phyloP scores from a whole-genome alignment of 2,113 vertebrate species.

The Indicator maculatus region DNA sequence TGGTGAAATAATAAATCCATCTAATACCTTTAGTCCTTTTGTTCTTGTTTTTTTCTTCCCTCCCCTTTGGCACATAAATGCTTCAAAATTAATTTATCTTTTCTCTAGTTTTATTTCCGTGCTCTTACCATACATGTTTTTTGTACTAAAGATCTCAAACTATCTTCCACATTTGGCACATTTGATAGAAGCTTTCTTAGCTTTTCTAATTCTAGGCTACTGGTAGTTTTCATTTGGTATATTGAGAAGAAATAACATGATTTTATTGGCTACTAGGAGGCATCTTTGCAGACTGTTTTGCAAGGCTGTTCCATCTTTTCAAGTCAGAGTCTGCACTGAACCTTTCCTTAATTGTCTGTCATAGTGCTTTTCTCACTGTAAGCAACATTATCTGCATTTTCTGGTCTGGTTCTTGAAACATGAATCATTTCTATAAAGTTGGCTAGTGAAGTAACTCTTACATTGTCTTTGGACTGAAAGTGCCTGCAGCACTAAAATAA shows the following conservation, averaged over 20 bases:
- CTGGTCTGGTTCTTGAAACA: background rate
- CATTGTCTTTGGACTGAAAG: background rate
- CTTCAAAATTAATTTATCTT: background rate
- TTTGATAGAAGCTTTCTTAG: background rate
- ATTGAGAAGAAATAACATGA: background rate
- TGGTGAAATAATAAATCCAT: background rate
- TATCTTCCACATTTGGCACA: background rate
- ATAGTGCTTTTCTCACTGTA: background rate
- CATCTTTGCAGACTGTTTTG: background rate
- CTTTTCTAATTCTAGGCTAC: background rate
- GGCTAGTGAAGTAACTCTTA: background rate
- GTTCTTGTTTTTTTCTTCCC: background rate
- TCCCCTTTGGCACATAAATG: background rate
- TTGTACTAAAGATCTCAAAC: background rate
- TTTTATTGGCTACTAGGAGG: background rate
- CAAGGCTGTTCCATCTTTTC: background rate
- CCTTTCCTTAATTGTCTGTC: background rate
- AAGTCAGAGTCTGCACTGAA: background rate
- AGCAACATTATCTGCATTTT: background rate
- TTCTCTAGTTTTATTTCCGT: background rate
- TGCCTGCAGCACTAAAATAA: background rate
- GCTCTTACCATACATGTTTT: background rate
- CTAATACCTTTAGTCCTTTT: background rate
- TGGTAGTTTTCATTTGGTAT: background rate
- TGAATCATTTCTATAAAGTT: background rate